Conservation (phyloP, 2,888 invertebrate genomes). For the Diabrotica balteata region DNA sequence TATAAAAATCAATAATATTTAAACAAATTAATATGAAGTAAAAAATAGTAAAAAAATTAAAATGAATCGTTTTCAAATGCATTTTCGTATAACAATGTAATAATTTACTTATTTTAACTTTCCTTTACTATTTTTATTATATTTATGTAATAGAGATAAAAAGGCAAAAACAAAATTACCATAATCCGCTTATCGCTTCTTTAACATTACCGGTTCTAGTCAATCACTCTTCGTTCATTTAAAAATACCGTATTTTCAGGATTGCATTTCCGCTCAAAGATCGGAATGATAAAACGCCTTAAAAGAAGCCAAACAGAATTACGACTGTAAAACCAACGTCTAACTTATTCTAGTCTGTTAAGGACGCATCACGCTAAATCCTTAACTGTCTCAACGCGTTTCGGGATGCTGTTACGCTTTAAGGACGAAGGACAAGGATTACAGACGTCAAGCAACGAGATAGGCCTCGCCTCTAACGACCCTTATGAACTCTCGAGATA, state of each 20-base stretch:
- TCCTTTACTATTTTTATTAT: too few relatives aligned
- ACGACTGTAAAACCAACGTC: slow-evolving; percentile 48
- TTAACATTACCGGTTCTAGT: slow-evolving; percentile 5
- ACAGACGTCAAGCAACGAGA: slow-evolving; percentile 44
- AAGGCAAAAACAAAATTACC: slow-evolving; percentile 13
- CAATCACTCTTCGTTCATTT: slow-evolving; percentile 12
- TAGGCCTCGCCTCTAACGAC: slow-evolving; percentile 33
- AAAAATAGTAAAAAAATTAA: too few relatives aligned
- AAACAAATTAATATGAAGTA: too few relatives aligned
- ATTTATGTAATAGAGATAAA: background rate
- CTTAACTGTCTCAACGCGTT: slow-evolving; percentile 53
- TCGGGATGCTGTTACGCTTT: slow-evolving; percentile 55
- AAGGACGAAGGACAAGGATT: slow-evolving; percentile 51
- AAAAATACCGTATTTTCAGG: slow-evolving; percentile 6
- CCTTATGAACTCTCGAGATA: slow-evolving; percentile 44
- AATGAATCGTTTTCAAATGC: too few relatives aligned
- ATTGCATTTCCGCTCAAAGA: slow-evolving; percentile 12
- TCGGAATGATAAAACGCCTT: slow-evolving; percentile 11
- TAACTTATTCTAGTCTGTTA: slow-evolving; percentile 52
- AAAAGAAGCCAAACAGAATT: slow-evolving; percentile 38
- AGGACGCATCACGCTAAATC: slow-evolving; percentile 54
- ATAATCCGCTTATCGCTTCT: slow-evolving; percentile 4
- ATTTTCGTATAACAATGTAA: too few relatives aligned
- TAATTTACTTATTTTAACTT: too few relatives aligned
- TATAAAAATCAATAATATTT: too few relatives aligned